Evolutionary conservation across 2,113 vertebrate genomes (phyloP).

Genomic region (Sceloporus undulatus): DNA sequence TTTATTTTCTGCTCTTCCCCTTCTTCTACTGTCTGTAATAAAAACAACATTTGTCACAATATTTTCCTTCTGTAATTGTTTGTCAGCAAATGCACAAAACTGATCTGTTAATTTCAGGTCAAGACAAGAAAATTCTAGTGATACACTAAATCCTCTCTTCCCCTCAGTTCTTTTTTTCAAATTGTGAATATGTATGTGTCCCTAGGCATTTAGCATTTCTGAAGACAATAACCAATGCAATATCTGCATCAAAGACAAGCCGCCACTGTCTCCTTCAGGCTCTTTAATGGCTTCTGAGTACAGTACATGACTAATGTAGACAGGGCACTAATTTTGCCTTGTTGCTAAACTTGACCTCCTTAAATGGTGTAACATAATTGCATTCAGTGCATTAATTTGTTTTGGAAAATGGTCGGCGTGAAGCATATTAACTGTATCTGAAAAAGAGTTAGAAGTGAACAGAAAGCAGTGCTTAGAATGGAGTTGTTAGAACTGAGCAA

Average conservation of each 20-base stretch:
- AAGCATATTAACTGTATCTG: not conserved
- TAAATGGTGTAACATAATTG: constrained; percentile 10
- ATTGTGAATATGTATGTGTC: not conserved
- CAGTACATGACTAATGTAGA: not conserved
- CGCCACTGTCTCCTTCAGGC: not conserved
- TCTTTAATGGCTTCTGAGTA: not conserved
- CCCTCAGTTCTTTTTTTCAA: not conserved
- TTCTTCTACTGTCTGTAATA: too few relatives aligned
- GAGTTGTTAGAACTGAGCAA: not conserved
- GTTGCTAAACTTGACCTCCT: constrained; percentile 4
- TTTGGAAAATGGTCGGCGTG: constrained; percentile 7
- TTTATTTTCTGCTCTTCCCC: not conserved
- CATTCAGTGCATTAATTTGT: constrained; percentile 4
- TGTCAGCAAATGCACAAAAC: not conserved
- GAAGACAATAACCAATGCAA: not conserved
- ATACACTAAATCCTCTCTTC: not conserved
- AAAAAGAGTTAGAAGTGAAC: not conserved
- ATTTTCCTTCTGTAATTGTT: too few relatives aligned
- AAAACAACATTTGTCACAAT: not conserved
- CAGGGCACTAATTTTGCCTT: not conserved
- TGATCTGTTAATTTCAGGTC: not conserved
- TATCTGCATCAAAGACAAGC: not conserved
- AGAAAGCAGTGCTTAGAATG: constrained; percentile 4
- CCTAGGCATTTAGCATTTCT: not conserved
- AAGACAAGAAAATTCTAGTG: not conserved